These are phyloP conservation scores for Paedocypris sp. DNA, from an alignment of 2,113 vertebrate species.

Conservation along the genomic window DNA sequence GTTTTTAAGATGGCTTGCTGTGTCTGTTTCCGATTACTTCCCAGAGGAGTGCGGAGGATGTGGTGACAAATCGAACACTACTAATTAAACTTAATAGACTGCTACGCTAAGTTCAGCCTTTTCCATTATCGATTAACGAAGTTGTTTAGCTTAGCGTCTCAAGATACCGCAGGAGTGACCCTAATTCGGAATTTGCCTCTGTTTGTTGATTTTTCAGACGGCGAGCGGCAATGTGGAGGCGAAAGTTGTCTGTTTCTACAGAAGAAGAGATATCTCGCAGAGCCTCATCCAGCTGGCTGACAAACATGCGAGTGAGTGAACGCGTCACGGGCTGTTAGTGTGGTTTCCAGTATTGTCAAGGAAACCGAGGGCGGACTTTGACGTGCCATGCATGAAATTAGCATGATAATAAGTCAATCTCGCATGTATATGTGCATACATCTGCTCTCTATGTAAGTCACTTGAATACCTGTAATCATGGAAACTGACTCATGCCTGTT, in stretches of 20 bases:
- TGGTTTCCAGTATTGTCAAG: slow-evolving; percentile 17
- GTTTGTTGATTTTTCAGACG: slow-evolving; percentile 67
- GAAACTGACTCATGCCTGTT: no score
- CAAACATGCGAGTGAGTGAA: slow-evolving; percentile 85
- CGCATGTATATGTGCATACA: background rate
- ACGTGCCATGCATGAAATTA: background rate
- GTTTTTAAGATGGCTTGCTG: background rate
- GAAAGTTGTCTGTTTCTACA: slow-evolving; percentile 97
- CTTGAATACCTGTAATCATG: slow-evolving; percentile 2
- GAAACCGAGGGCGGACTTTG: slow-evolving; percentile 10
- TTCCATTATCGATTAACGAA: background rate
- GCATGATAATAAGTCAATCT: background rate
- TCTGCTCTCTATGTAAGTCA: background rate
- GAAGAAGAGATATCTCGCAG: slow-evolving; percentile 93
- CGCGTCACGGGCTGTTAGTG: background rate
- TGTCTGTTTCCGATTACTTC: background rate
- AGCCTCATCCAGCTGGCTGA: slow-evolving; percentile 96
- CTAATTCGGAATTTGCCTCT: slow-evolving; percentile 4
- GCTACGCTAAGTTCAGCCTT: background rate
- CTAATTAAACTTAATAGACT: background rate
- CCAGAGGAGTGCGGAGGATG: background rate
- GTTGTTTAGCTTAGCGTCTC: background rate
- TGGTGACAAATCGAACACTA: background rate
- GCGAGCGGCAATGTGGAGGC: slow-evolving; percentile 95
- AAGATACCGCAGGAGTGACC: background rate